Percentiles rank a stretch among this genome's conserved stretches.
These are phyloP conservation scores for Gobionotothen gibberifrons DNA, from an alignment of 2,797 vertebrate species.

Conservation along the genomic window DNA sequence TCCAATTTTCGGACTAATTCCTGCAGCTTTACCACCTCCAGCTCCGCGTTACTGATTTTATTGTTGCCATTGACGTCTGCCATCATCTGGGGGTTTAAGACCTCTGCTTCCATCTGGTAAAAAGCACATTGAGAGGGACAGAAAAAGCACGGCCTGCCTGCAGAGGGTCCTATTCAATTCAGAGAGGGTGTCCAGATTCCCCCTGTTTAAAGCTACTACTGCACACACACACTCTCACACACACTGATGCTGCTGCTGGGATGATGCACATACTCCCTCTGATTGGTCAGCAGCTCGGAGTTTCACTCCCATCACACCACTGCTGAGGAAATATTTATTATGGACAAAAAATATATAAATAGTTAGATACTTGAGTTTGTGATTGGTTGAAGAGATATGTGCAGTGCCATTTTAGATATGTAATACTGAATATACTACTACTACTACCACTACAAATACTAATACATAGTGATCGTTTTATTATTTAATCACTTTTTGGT, in stretches of 20 bases:
- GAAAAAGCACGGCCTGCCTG: constrained; percentile 64
- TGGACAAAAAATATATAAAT: not conserved
- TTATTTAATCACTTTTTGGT: no score
- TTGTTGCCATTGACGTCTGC: constrained; percentile 91
- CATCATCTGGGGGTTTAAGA: constrained; percentile 87
- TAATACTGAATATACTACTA: no score
- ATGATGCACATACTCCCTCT: constrained; percentile 63
- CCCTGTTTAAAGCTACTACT: constrained; percentile 52
- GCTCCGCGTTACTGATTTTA: constrained; percentile 89
- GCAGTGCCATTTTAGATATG: no score
- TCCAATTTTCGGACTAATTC: constrained; percentile 95
- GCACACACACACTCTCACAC: constrained; percentile 11
- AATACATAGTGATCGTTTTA: no score
- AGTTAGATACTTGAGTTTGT: no score
- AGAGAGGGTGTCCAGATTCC: constrained; percentile 69
- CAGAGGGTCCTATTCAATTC: constrained; percentile 63
- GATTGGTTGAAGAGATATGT: no score
- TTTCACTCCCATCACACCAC: constrained; percentile 78
- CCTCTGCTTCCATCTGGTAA: constrained; percentile 85
- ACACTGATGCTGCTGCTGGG: constrained; percentile 63
- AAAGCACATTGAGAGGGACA: constrained; percentile 68
- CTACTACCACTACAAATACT: no score
- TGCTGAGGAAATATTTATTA: constrained; percentile 47
- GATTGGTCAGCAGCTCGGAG: constrained; percentile 74
- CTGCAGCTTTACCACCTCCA: constrained; percentile 97